phyloP scores from a whole-genome alignment of 2,888 invertebrate species.

The Linnaemya vulpina region DNA sequence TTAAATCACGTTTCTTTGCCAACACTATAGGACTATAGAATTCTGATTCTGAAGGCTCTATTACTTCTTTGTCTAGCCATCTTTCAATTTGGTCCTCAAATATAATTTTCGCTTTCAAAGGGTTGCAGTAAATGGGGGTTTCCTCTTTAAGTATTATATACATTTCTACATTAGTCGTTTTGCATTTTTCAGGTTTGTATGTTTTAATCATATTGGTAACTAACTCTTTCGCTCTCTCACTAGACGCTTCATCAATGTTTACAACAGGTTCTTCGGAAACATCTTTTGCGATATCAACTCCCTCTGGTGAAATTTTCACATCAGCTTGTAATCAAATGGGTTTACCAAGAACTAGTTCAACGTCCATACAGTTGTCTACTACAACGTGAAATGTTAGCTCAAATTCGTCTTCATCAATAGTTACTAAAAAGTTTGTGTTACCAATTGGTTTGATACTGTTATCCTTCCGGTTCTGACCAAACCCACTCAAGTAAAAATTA shows the following conservation, averaged over 20 bases:
- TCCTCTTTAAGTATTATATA: conserved; percentile 62
- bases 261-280: background rate
- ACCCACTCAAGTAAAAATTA: conserved; percentile 57
- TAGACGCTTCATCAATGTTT: conserved; percentile 8
- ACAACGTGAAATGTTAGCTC: conserved; percentile 39
- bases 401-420: conserved; percentile 19
- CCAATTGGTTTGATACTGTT: conserved; percentile 56
- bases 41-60: conserved; percentile 72
- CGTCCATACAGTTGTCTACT: conserved; percentile 36
- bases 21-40: conserved; percentile 75
- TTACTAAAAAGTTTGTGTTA: conserved; percentile 15
- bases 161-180: too few species aligned
- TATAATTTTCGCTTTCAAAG: conserved; percentile 41
- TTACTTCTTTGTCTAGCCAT: conserved; percentile 56
- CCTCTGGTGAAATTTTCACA: conserved; percentile 15
- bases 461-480: conserved; percentile 28
- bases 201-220: conserved; percentile 21
- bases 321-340: conserved; percentile 22
- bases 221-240: conserved; percentile 39
- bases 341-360: conserved; percentile 19
- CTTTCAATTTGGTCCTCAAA: conserved; percentile 54
- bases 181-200: conserved; percentile 37
- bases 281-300: conserved; percentile 17
- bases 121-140: conserved; percentile 44
- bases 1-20: conserved; percentile 65